A percentile compares a stretch with the other conserved stretches of the same genome.
phyloP scores from a whole-genome alignment of 1,140 invertebrate species.

The Callitettix versicolor region DNA sequence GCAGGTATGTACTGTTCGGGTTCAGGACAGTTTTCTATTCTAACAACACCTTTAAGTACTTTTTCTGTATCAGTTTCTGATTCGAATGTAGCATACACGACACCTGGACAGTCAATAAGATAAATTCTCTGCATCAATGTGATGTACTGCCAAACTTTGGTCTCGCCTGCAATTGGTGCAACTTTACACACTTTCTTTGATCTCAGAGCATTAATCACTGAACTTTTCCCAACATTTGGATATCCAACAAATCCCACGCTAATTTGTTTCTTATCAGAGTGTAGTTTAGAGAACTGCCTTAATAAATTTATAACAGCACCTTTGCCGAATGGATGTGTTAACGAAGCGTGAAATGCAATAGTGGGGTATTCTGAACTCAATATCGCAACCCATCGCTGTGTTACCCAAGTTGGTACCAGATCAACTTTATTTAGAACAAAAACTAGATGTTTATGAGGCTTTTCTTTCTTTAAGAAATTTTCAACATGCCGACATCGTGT shows the following conservation, averaged over 20 bases:
- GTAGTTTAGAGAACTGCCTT: conserved; percentile 91
- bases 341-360: conserved; percentile 93
- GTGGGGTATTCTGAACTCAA: conserved; percentile 93
- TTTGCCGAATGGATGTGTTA: conserved; percentile 96
- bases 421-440: conserved; percentile 94
- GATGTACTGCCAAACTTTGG: conserved; percentile 99
- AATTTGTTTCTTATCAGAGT: conserved; percentile 94
- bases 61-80: conserved; percentile 89
- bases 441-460: conserved; percentile 88
- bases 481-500: conserved; percentile 89
- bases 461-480: conserved; percentile 67
- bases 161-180: conserved; percentile 97
- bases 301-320: conserved; percentile 93
- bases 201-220: conserved; percentile 91
- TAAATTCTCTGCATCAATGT: conserved; percentile 96
- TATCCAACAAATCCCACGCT: conserved; percentile 99
- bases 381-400: conserved; percentile 88
- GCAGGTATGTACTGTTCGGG: conserved; percentile 90
- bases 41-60: conserved; percentile 89
- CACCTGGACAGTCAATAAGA: conserved; percentile 97
- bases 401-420: conserved; percentile 94
- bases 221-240: conserved; percentile 98
- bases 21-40: conserved; percentile 87
- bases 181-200: conserved; percentile 97
- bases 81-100: conserved; percentile 91